Percentiles rank a stretch among this genome's conserved stretches.
Evolutionary conservation across 92 coral and sea anemone genomes (phyloP).

Genomic region (Muricea muricata): DNA sequence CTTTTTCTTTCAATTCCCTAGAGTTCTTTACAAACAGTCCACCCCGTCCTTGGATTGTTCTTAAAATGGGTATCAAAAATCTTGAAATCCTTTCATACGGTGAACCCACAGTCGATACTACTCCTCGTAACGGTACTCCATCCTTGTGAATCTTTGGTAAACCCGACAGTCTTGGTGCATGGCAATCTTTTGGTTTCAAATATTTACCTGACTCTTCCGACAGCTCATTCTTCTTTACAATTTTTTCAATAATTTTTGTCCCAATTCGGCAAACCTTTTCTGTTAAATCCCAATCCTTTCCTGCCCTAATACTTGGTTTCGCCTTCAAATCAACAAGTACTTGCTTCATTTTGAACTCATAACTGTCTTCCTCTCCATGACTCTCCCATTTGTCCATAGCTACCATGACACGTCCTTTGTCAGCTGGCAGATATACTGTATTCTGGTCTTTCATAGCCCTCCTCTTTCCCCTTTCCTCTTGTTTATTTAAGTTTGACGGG

Average conservation of each 20-base stretch:
- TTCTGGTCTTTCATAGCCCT: background rate
- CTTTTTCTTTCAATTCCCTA: background rate
- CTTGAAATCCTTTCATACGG: background rate
- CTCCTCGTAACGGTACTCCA: constrained; percentile 37
- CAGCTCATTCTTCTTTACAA: background rate
- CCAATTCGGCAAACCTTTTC: background rate
- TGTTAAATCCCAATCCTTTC: constrained; percentile 21
- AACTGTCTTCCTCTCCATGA: background rate
- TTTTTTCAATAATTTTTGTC: background rate
- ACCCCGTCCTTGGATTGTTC: background rate
- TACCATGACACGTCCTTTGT: background rate
- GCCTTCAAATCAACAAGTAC: background rate
- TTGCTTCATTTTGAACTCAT: background rate
- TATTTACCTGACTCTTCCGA: background rate
- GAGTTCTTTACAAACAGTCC: background rate
- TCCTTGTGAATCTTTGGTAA: constrained; percentile 48
- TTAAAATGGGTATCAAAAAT: background rate
- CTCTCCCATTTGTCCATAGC: background rate
- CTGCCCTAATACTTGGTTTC: background rate
- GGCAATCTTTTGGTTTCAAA: constrained; percentile 51
- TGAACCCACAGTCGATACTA: background rate
- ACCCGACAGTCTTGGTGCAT: constrained; percentile 34
- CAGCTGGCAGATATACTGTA: background rate
- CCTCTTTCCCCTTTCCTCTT: background rate
- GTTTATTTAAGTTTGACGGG: background rate